Conservation (phyloP, 1,140 invertebrate species). For the Cryptotermes secundus region DNA sequence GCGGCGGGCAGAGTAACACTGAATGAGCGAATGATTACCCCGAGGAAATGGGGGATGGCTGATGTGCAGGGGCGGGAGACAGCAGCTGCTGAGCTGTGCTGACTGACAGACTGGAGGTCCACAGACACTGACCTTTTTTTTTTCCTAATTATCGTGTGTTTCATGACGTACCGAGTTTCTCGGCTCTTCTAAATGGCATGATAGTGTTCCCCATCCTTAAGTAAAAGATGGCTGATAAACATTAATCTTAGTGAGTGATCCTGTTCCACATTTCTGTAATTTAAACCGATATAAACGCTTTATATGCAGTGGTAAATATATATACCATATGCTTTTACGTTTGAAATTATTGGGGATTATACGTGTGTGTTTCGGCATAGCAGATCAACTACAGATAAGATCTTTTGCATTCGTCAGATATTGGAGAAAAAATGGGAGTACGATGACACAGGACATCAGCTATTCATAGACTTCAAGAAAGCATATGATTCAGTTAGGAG, state of each 20-base stretch:
- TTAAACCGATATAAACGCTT: no score
- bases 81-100: not conserved
- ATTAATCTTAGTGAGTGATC: not conserved
- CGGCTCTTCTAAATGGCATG: no score
- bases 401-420: no score
- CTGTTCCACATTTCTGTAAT: not conserved
- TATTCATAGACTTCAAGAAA: no score
- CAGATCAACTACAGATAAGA: no score
- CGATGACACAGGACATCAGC: no score
- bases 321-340: no score
- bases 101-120: not conserved
- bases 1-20: not conserved
- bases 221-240: not conserved
- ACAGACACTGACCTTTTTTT: not conserved
- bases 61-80: not conserved
- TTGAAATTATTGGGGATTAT: no score
- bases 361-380: no score
- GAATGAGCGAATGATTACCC: not conserved
- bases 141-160: not conserved
- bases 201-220: not conserved
- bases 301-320: no score
- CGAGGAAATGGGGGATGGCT: slow-evolving; percentile 9
- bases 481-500: no score
- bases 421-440: no score
- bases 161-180: not conserved